phyloP scores from a whole-genome alignment of 2,113 vertebrate species.

The Daphoenositta chrysoptera region DNA sequence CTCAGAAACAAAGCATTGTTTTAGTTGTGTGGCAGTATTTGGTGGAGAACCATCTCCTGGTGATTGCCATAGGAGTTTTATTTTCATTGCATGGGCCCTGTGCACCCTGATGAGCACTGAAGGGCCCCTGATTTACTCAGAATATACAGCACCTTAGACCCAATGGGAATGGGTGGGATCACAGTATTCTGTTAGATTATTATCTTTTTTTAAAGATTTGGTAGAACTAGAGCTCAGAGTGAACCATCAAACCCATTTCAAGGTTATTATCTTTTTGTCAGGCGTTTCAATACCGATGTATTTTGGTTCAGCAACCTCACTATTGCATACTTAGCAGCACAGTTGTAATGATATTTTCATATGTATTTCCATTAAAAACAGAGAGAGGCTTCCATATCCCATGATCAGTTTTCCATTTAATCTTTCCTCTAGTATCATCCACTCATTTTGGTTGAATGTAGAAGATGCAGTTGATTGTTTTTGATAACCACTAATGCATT shows the following conservation, averaged over 20 bases:
- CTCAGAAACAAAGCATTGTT: neutral
- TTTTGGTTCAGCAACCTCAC: neutral
- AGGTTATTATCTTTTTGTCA: neutral
- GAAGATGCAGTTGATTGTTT: conserved; percentile 1
- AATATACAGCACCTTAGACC: neutral
- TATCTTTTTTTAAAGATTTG: neutral
- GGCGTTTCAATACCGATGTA: neutral
- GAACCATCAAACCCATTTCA: neutral
- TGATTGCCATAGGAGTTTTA: neutral
- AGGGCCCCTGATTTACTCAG: neutral
- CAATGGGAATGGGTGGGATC: neutral
- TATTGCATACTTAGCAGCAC: neutral
- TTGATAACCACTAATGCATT: conserved; percentile 10
- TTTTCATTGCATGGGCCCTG: neutral
- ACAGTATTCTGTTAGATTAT: neutral
- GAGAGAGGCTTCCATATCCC: neutral
- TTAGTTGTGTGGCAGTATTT: neutral
- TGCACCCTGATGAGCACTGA: neutral
- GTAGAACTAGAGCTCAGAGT: neutral
- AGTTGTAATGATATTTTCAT: neutral
- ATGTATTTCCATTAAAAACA: neutral
- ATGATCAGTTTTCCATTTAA: neutral
- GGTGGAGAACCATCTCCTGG: neutral
- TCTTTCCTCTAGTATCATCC: neutral
- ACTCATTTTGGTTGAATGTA: neutral